Percentiles rank a stretch among this genome's conserved stretches.
Conservation (phyloP, 2,888 invertebrate genomes). For the Sicus ferrugineus region DNA sequence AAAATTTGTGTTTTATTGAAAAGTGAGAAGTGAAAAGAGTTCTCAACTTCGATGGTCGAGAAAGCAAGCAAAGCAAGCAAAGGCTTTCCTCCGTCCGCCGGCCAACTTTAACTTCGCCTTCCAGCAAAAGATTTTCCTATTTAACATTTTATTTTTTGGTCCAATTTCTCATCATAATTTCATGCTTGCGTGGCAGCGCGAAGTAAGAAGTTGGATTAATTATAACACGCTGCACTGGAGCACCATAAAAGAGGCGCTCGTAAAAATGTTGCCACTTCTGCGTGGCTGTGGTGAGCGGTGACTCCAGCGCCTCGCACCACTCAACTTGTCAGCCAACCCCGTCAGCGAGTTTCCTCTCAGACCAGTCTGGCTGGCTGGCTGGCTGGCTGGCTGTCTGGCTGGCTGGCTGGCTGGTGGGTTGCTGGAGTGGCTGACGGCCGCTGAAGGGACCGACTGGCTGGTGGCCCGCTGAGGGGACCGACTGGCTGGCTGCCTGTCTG, state of each 20-base stretch:
- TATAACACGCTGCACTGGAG: background rate
- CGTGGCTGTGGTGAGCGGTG: no score
- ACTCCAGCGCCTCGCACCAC: no score
- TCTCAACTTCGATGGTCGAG: no score
- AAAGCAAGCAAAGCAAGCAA: no score
- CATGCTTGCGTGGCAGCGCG: background rate
- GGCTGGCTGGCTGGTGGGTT: background rate
- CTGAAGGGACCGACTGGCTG: background rate
- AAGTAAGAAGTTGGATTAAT: background rate
- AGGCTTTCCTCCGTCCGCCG: no score
- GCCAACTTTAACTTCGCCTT: background rate
- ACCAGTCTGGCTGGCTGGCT: slow-evolving; percentile 4
- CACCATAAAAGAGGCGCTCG: background rate
- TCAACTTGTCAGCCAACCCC: background rate
- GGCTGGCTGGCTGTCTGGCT: background rate
- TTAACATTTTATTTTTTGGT: background rate
- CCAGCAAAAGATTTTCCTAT: no score
- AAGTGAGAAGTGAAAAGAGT: no score
- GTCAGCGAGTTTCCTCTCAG: background rate
- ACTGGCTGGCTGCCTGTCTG: no score
- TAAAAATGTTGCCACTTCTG: slow-evolving; percentile 5
- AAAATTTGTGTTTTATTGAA: no score
- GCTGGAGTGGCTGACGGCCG: background rate
- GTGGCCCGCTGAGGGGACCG: background rate
- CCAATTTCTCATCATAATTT: background rate